Percentiles rank a stretch among this genome's conserved stretches.
Evolutionary conservation across 2,797 vertebrate species (phyloP).

Genomic region (Acanthis flammea): DNA sequence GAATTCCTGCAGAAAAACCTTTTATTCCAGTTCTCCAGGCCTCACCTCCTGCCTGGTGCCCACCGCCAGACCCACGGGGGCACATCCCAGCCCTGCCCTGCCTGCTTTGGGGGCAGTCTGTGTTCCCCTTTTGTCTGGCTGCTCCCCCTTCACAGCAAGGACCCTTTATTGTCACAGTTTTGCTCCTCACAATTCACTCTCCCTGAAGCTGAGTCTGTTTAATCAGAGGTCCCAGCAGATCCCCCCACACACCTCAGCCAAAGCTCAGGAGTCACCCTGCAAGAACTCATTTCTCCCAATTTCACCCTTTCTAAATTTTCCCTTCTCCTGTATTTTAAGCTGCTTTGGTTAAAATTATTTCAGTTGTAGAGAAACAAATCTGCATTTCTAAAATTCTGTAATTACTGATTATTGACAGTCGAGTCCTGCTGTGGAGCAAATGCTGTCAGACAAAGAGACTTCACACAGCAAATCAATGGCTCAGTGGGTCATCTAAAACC

Average conservation of each 20-base stretch:
- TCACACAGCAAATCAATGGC: not conserved
- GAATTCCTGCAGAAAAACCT: not conserved
- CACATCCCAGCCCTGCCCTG: not conserved
- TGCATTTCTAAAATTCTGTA: not conserved
- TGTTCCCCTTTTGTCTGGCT: not conserved
- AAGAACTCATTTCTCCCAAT: not conserved
- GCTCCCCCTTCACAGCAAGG: not conserved
- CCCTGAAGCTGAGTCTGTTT: not conserved
- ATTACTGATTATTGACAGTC: not conserved
- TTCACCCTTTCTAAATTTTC: fast-evolving
- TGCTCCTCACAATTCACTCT: not conserved
- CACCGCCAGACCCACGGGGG: no score
- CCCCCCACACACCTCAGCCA: fast-evolving
- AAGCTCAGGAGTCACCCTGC: not conserved
- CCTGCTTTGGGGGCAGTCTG: no score
- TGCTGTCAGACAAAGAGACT: not conserved
- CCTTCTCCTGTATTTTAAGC: not conserved
- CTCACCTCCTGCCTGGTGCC: not conserved
- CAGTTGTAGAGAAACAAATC: not conserved
- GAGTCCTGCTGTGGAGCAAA: not conserved
- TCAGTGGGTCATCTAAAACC: not conserved
- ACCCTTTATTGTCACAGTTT: not conserved
- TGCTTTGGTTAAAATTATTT: not conserved
- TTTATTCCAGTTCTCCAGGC: not conserved
- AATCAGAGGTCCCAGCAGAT: no score